These are phyloP conservation scores for Drosophila orosa DNA, from an alignment of 1,140 invertebrate genomes.

Conservation along the genomic window DNA sequence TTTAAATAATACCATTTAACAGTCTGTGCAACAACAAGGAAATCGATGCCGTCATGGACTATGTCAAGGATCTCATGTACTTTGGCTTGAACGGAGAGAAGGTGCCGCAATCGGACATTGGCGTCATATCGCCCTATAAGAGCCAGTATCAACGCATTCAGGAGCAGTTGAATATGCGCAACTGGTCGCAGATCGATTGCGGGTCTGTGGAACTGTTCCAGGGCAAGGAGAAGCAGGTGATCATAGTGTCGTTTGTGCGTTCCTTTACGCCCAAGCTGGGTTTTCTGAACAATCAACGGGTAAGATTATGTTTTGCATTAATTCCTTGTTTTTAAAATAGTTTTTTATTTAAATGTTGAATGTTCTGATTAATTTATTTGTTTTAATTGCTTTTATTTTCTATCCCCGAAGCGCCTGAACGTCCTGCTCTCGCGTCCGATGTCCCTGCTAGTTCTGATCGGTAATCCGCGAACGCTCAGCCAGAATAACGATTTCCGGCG, in stretches of 20 bases:
- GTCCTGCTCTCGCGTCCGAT: slow-evolving; percentile 93
- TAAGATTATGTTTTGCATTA: slow-evolving; percentile 57
- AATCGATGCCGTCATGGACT: slow-evolving; percentile 86
- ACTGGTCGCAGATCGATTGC: slow-evolving; percentile 86
- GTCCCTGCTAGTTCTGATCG: slow-evolving; percentile 91
- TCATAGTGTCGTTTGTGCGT: slow-evolving; percentile 92
- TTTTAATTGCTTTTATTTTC: slow-evolving; percentile 34
- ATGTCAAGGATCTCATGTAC: slow-evolving; percentile 85
- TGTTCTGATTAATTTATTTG: background rate
- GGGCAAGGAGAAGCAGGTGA: slow-evolving; percentile 92
- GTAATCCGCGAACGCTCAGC: slow-evolving; percentile 87
- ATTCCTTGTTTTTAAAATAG: background rate
- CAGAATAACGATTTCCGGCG: slow-evolving; percentile 62
- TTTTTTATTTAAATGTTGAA: background rate
- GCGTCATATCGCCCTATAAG: slow-evolving; percentile 93
- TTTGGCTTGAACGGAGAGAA: slow-evolving; percentile 82
- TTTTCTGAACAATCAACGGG: slow-evolving; percentile 89
- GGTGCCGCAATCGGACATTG: slow-evolving; percentile 88
- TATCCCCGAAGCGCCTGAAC: slow-evolving; percentile 89
- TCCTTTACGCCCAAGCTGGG: slow-evolving; percentile 88
- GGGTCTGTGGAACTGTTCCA: slow-evolving; percentile 95
- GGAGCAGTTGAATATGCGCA: slow-evolving; percentile 81
- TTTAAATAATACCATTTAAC: background rate
- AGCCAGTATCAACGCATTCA: slow-evolving; percentile 87
- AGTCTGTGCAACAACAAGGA: slow-evolving; percentile 85